phyloP scores from a whole-genome alignment of 2,888 invertebrate genomes.

The Leucophenga maculata region DNA sequence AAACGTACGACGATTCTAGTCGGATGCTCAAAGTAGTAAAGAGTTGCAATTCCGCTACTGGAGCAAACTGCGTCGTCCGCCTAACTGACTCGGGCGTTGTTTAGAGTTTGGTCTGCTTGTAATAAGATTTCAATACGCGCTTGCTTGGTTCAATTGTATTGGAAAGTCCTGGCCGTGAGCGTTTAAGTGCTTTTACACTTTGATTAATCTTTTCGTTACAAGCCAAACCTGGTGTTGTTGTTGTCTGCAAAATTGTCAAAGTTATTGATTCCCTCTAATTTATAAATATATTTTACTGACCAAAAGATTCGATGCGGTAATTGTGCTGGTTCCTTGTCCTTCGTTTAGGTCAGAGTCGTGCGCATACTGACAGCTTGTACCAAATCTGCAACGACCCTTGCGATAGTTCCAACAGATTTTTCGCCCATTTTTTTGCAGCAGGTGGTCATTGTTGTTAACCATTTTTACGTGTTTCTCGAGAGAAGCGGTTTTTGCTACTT shows the following conservation, averaged over 20 bases:
- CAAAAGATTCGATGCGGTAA: neutral
- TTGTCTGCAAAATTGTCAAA: no score
- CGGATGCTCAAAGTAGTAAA: constrained; percentile 49
- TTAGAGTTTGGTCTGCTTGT: constrained; percentile 76
- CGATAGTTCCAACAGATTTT: constrained; percentile 95
- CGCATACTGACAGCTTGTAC: constrained; percentile 92
- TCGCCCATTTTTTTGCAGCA: constrained; percentile 87
- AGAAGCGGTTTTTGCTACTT: constrained; percentile 87
- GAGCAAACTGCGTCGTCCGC: constrained; percentile 48
- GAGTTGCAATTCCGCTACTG: constrained; percentile 52
- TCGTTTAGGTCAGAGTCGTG: constrained; percentile 85
- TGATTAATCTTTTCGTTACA: neutral
- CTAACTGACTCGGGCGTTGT: constrained; percentile 52
- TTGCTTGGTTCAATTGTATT: constrained; percentile 86
- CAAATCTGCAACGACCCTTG: constrained; percentile 91
- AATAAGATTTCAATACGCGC: constrained; percentile 82
- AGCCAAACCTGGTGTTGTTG: neutral
- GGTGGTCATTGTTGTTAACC: constrained; percentile 82
- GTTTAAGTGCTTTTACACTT: constrained; percentile 69
- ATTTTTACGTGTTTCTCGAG: constrained; percentile 94
- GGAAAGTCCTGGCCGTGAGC: constrained; percentile 85
- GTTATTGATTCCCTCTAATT: no score
- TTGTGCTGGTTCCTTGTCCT: neutral
- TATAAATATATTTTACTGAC: no score
- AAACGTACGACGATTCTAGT: constrained; percentile 7